Evolutionary conservation across 1,140 invertebrate genomes (phyloP), one percentile per base, ranked within the genome.

Genomic region (Chlorops oryzae): DNA sequence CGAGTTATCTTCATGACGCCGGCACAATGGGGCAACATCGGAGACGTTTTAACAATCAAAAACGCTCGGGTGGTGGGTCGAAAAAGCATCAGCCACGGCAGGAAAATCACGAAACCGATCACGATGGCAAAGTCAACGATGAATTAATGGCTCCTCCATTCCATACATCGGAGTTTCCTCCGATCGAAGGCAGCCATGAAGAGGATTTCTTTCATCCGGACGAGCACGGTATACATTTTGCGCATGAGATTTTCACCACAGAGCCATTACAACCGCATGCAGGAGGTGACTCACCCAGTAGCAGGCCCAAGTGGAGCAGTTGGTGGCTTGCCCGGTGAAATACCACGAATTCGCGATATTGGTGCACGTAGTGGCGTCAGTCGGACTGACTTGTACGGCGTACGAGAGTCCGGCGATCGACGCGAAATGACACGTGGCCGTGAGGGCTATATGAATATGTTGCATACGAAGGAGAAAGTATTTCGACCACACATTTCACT

Each of bases 1-100:
- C 78, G 17, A 75, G 77, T 34, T 77, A 74, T 53, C 58, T 80
- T 4, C 68, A 78, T 15, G 49, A 54, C 13, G 48, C 21, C 48
- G 45, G 53, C 38, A 5, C 50, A 17, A 39, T 27, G 21, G 17
- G 37, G 13, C 44, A 40, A 21, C 39, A 32, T 15, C 28, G 28
- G 9, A 32, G 28, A 9, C 9, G 28, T 15, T 10, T 10, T 15
- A 32, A 32, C 28, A 32, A 32, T 15, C 9, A 32, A 9, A 9
- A 32, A 10, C 9, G 9, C 28, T n/a, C 44, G 50, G 7, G 44
- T 22, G 2, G 24, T 17, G 17, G 32, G 25, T 21, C 22, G 22
- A 43, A 22, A 23, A 15, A 23, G 28, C n/a, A 23, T 23, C 6
- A 37, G 35, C 17, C 22, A 6, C 22, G 35, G 46, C 2, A 23